Base-by-base conservation (phyloP, 2,113 vertebrate species). In the Naja naja region DNA sequence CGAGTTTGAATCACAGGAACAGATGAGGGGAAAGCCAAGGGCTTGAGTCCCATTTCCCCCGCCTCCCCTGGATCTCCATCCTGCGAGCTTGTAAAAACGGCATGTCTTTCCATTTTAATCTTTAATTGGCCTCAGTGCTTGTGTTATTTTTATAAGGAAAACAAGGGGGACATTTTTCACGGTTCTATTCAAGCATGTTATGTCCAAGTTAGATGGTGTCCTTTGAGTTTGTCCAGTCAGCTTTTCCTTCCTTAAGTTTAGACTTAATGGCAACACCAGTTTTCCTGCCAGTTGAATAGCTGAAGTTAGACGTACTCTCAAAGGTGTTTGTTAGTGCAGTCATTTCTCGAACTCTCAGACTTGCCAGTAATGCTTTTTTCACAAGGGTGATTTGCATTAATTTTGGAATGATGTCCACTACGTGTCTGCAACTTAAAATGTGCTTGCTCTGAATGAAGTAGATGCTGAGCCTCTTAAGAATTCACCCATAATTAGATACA, bases 401-500 rank as follows among this genome's bases (percentile, higher is more conserved):
- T 14, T 85, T 91, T 96, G 88, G 88, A 96, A 94, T 18, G 47
- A 95, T 90, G 58, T 95, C 94, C 94, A 90, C 64, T 95, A 96
- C 1, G 1, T 96, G 95, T 88, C 92, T 4, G 1, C 53, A 90
- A 95, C 89, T 94, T 96, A 95, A 95, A 95, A 96, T 95, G 23
- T 94, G 45, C 92, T 97, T 94, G 52, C 93, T 96, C 92, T 96
- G 92, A 96, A 96, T 94, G 91, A 97, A 95, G 47, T 95, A 92
- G 93, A 94, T 91, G 89, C 90, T 94, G 54, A 94, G n/a, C 55
- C 94, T 97, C 95, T 96, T 95, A 97, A 96, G 95, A 96, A 97
- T 97, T 97, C 96, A 96, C 93, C 60, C 91, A 85, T 97, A 97
- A 97, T 97, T 97, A 97, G 93, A 97, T 96, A 96, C 56, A 96